Percentiles rank a stretch among this genome's conserved stretches.
phyloP scores from a whole-genome alignment of 2,113 vertebrate genomes.

The Chlamydotis undulata region DNA sequence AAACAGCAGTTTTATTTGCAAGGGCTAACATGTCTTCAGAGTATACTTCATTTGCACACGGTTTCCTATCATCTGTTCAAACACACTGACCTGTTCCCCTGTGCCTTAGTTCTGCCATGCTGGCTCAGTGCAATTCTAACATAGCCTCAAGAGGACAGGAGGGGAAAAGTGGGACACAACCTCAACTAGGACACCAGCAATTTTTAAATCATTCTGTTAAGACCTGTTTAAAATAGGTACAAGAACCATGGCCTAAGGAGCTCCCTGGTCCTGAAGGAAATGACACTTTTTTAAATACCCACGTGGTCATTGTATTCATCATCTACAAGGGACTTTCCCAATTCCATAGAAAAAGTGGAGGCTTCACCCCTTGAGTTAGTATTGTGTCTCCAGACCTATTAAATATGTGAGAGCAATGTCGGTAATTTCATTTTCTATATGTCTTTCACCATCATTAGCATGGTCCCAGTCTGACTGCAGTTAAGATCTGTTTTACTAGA shows the following conservation, averaged over 20 bases:
- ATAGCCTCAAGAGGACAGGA: background rate
- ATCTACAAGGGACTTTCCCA: background rate
- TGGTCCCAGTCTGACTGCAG: background rate
- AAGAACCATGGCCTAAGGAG: background rate
- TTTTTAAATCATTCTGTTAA: background rate
- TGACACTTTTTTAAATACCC: background rate
- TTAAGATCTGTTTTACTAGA: background rate
- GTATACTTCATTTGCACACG: background rate
- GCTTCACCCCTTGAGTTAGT: background rate
- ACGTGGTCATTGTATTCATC: background rate
- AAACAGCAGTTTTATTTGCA: background rate
- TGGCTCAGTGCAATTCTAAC: background rate
- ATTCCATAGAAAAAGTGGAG: background rate
- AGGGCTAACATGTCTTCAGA: background rate
- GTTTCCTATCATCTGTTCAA: background rate
- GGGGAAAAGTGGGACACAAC: background rate
- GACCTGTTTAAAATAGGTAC: background rate
- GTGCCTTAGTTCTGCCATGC: background rate
- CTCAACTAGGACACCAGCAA: background rate
- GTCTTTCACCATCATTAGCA: background rate
- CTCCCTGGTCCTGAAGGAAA: background rate
- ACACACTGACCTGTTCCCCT: background rate
- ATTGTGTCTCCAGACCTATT: background rate
- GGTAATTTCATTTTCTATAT: background rate
- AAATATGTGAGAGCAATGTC: fast-evolving